A percentile compares a stretch with the other conserved stretches of the same genome.
Evolutionary conservation across 2,888 invertebrate genomes (phyloP).

Genomic region (Lampropteryx suffumata): DNA sequence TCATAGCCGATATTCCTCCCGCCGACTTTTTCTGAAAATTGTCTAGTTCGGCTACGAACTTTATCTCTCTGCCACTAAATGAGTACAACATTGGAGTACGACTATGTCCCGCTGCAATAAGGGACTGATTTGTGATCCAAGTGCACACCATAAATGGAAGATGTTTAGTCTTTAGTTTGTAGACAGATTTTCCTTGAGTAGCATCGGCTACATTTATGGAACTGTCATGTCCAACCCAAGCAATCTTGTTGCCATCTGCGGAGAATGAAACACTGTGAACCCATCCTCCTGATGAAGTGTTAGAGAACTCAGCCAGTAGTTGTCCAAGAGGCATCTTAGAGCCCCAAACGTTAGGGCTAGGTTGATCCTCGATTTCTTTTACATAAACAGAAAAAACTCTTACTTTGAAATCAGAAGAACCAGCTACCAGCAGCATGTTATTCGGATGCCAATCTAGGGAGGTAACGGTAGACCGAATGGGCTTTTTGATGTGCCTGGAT

Average conservation of each 20-base stretch:
- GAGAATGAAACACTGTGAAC: conserved; percentile 98
- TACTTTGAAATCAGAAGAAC: conserved; percentile 98
- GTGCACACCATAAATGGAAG: conserved; percentile 96
- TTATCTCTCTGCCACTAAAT: conserved; percentile 87
- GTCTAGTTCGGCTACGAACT: conserved; percentile 93
- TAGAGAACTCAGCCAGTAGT: conserved; percentile 95
- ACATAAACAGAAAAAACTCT: conserved; percentile 98
- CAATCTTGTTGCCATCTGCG: conserved; percentile 96
- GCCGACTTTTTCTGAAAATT: conserved; percentile 94
- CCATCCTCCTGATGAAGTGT: conserved; percentile 95
- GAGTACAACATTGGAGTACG: conserved; percentile 96
- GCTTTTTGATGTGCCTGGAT: conserved; percentile 99
- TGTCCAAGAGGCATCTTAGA: conserved; percentile 92
- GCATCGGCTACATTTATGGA: conserved; percentile 97
- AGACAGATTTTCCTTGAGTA: conserved; percentile 85
- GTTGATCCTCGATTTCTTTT: conserved; percentile 97
- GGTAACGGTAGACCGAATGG: conserved; percentile 97
- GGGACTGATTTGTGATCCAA: conserved; percentile 93
- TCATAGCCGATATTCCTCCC: conserved; percentile 96
- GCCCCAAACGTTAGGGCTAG: conserved; percentile 96
- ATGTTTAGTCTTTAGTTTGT: conserved; percentile 92
- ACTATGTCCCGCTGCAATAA: conserved; percentile 97
- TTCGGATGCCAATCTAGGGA: conserved; percentile 99
- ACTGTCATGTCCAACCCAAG: conserved; percentile 99
- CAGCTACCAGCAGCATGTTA: conserved; percentile 96